These are phyloP conservation scores for Microtus obscurus DNA, from an alignment of 2,797 vertebrate species.

Conservation along the genomic window DNA sequence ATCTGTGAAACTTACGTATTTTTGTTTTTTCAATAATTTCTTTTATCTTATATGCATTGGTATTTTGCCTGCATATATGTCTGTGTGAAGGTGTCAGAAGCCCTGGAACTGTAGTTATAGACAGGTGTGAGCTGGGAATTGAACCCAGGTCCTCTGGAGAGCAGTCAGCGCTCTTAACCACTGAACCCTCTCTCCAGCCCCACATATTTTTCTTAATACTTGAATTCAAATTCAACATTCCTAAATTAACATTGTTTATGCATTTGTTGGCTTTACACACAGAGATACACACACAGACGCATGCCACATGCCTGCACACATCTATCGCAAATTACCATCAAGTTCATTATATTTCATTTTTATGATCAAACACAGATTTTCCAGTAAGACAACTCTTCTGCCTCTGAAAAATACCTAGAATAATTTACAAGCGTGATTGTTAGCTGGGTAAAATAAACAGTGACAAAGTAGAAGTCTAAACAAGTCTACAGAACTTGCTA, in stretches of 20 bases:
- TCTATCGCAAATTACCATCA: slow-evolving; percentile 2
- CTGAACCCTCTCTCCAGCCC: background rate
- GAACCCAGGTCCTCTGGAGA: background rate
- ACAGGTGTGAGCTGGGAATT: background rate
- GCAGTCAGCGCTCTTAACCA: background rate
- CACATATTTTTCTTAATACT: background rate
- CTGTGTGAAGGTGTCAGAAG: background rate
- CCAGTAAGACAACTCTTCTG: slow-evolving; percentile 28
- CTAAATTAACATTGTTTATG: background rate
- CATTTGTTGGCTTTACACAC: background rate
- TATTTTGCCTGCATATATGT: background rate
- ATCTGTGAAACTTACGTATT: background rate
- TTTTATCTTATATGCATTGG: background rate
- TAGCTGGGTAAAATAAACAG: background rate
- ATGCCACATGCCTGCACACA: background rate
- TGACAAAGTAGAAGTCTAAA: background rate
- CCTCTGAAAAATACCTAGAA: slow-evolving; percentile 46
- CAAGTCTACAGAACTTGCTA: background rate
- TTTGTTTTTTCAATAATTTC: background rate
- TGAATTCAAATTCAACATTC: background rate
- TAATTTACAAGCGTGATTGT: background rate
- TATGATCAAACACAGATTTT: slow-evolving; percentile 40
- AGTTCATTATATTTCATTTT: slow-evolving; percentile 18
- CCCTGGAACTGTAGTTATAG: background rate
- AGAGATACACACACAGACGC: background rate